Percentiles rank a stretch among this genome's conserved stretches.
phyloP scores from a whole-genome alignment of 2,797 vertebrate species.

The Muraenolepis orangiensis region DNA sequence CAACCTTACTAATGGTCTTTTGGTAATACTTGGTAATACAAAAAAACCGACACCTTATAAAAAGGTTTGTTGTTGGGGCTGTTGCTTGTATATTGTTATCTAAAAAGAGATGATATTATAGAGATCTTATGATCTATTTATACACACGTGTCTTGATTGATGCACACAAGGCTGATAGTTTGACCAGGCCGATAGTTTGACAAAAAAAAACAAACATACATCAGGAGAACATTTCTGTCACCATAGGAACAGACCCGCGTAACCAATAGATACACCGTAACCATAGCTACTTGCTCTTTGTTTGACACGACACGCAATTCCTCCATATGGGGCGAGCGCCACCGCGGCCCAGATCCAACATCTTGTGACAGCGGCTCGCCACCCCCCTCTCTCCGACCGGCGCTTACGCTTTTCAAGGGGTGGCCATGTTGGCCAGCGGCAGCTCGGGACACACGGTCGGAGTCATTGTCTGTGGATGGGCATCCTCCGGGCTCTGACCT shows the following conservation, averaged over 20 bases:
- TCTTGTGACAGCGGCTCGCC: constrained; percentile 6
- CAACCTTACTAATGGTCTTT: neutral
- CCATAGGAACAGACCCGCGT: constrained; percentile 69
- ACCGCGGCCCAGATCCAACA: constrained; percentile 34
- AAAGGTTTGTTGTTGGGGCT: too few relatives aligned
- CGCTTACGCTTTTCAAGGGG: neutral
- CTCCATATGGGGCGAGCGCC: constrained; percentile 38
- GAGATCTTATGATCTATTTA: too few relatives aligned
- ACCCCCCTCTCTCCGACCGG: neutral
- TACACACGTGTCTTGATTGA: neutral
- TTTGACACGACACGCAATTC: constrained; percentile 51
- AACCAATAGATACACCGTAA: constrained; percentile 73
- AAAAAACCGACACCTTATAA: too few relatives aligned
- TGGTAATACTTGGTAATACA: neutral
- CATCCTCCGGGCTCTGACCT: constrained; percentile 70
- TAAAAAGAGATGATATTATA: neutral
- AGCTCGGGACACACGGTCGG: neutral
- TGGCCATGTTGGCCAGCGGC: neutral
- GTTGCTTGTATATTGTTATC: neutral
- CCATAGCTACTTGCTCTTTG: constrained; percentile 68
- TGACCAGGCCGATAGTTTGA: constrained; percentile 45
- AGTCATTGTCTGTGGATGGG: neutral
- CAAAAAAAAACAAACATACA: constrained; percentile 64
- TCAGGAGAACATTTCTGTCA: constrained; percentile 54
- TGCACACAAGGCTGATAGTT: constrained; percentile 4